Evolutionary conservation across 2,888 invertebrate genomes (phyloP), one percentile per base, ranked within the genome.

Genomic region (Drosophila helvetica): DNA sequence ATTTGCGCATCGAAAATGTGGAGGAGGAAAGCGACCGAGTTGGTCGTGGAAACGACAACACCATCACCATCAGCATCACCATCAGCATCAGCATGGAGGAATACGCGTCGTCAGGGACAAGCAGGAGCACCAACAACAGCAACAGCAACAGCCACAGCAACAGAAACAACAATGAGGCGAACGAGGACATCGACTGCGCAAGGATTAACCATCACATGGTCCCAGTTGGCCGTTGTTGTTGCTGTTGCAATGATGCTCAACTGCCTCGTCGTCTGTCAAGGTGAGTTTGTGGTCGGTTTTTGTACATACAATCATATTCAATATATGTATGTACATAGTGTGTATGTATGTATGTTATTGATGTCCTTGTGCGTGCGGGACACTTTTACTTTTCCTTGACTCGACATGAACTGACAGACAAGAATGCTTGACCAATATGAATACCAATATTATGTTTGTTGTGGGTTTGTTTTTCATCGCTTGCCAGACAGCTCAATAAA

Each of bases 61-160:
- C 10, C 30, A 68, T 46, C 33, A 30, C 3, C 30, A 30, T 3
- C 30, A 30, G 10, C 30, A 33, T 12, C 33, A 33, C 1, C 33
- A 33, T 33, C 33, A n/a, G 7, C 38, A 38, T 15, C 38, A 38
- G 38, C 38, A 66, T 59, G 71, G 65, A 77, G 66, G 65, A 80
- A 81, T 85, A 78, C 89, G 89, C 78, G 80, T 88, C 88, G 90
- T 90, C 90, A 90, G 91, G 90, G 86, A 79, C 75, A 80, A 65
- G 59, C 51, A 46, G 64, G 70, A 78, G 64, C 56, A 68, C 47
- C 66, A 74, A 27, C 78, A 77, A 42, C 81, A 75, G 47, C 55
- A 58, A 50, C 54, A 74, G 43, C 78, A 70, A 52, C 54, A 74
- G 43, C 78, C 68, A 52, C 63, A 63, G 56, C 57, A 68, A 4